These are phyloP conservation scores for Arenaria interpres DNA, from an alignment of 2,113 vertebrate genomes.

Conservation along the genomic window DNA sequence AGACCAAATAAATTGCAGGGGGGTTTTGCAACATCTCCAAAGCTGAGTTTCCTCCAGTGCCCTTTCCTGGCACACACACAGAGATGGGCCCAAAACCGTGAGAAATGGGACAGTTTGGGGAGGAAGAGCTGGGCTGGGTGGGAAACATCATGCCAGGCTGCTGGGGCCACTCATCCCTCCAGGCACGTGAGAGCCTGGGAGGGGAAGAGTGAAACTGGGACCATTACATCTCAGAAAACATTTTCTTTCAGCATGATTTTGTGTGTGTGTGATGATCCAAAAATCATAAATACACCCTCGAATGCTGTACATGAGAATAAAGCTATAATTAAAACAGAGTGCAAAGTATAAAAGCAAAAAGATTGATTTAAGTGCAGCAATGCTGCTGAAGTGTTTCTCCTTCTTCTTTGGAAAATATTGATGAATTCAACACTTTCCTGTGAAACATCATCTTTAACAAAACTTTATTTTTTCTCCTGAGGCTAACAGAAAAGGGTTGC, in stretches of 20 bases:
- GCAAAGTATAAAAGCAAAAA: conserved; percentile 16
- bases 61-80: not conserved
- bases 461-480: not conserved
- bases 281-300: conserved; percentile 3
- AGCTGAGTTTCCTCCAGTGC: not conserved
- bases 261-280: not conserved
- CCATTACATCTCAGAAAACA: not conserved
- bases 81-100: not conserved
- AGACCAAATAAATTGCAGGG: not conserved
- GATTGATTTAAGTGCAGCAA: not conserved
- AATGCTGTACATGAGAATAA: not conserved
- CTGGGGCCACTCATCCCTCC: not conserved
- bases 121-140: not conserved
- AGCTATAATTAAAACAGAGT: conserved; percentile 50
- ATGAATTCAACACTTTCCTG: not conserved
- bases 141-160: not conserved
- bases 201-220: not conserved
- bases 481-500: not conserved
- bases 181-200: not conserved
- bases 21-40: not conserved
- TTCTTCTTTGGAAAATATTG: conserved; percentile 20
- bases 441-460: not conserved
- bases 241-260: not conserved
- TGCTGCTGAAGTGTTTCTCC: not conserved
- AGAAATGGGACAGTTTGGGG: not conserved